These are phyloP conservation scores for Lacanobia oleracea DNA, from an alignment of 2,888 invertebrate genomes.

Conservation along the genomic window DNA sequence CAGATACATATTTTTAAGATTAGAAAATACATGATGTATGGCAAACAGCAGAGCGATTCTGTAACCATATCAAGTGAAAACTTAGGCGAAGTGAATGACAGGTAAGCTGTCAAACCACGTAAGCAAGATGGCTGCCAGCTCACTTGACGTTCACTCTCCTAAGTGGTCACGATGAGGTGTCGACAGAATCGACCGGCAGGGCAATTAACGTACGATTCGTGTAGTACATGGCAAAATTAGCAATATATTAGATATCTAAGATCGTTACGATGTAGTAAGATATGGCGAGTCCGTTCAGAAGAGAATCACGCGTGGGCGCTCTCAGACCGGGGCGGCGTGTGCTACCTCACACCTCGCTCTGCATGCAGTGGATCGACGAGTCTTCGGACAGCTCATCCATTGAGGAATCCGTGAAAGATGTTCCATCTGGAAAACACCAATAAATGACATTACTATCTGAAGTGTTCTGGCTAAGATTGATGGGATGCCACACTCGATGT, in stretches of 20 bases:
- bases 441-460: constrained; percentile 1
- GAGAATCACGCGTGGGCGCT: background rate
- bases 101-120: no score
- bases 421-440: constrained; percentile 81
- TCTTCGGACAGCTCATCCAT: constrained; percentile 97
- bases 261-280: constrained; percentile 40
- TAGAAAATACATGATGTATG: constrained; percentile 13
- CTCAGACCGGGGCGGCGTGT: background rate
- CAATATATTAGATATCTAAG: constrained; percentile 54
- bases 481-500: background rate
- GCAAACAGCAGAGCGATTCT: no score
- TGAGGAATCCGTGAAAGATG: constrained; percentile 93
- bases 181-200: no score
- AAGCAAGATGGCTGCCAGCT: no score
- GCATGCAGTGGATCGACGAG: constrained; percentile 96
- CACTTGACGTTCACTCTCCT: no score
- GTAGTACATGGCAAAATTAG: constrained; percentile 45
- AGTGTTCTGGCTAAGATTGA: background rate
- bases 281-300: constrained; percentile 46
- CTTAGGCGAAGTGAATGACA: no score
- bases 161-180: no score
- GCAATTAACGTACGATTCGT: constrained; percentile 26
- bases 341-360: constrained; percentile 92
- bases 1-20: constrained; percentile 8
- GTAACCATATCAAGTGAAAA: no score